A percentile compares a stretch with the other conserved stretches of the same genome.
Conservation (phyloP, 2,113 vertebrate genomes). For the Lagopus leucura region DNA sequence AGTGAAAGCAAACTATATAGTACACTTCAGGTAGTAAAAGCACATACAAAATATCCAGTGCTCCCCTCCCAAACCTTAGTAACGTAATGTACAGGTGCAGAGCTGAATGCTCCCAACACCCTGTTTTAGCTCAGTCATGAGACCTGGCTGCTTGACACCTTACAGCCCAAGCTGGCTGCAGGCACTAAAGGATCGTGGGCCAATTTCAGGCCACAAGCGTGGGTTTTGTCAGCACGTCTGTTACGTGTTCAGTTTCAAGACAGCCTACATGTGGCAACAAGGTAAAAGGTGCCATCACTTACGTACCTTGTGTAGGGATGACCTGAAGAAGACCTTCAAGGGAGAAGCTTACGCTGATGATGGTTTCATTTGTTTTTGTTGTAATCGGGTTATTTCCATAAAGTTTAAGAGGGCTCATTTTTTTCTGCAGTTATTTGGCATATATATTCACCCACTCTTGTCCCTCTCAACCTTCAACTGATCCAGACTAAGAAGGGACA, state of each 20-base stretch:
- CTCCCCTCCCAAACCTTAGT: fast-evolving
- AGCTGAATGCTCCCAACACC: neutral
- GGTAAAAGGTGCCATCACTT: fast-evolving
- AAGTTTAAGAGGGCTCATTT: neutral
- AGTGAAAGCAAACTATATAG: neutral
- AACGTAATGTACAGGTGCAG: neutral
- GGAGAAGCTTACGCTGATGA: neutral
- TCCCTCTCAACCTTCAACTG: neutral
- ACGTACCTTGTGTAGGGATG: neutral
- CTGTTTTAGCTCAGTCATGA: fast-evolving
- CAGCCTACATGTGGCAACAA: neutral
- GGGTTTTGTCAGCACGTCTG: neutral
- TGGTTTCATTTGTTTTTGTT: neutral
- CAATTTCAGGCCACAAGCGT: fast-evolving
- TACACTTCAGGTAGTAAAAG: fast-evolving
- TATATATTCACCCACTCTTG: neutral
- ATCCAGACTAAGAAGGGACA: neutral
- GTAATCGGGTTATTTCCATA: neutral
- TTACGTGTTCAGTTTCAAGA: neutral
- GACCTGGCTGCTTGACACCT: neutral
- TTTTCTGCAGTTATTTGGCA: neutral
- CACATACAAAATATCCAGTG: fast-evolving
- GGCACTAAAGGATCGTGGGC: neutral
- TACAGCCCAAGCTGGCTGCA: neutral
- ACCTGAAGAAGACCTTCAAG: neutral